Percentiles rank a stretch among this genome's conserved stretches.
Conservation (phyloP, 2,888 invertebrate species). For the Caenorhabditis zanzibari region DNA sequence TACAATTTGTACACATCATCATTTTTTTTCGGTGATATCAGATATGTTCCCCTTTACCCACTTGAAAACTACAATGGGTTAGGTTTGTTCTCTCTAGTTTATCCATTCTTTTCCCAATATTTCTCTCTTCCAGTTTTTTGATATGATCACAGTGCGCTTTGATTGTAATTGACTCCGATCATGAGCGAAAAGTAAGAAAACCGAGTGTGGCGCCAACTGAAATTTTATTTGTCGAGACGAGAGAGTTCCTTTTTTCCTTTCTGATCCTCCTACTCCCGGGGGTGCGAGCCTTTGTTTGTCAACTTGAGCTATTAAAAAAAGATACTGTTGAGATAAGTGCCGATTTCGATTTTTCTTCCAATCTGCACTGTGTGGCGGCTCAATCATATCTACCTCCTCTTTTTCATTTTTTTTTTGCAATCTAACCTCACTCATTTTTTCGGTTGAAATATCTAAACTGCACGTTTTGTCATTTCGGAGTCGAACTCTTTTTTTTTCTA, state of each 20-base stretch:
- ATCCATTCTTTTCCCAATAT: neutral
- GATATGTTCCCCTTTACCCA: slow-evolving; percentile 24
- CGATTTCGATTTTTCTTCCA: slow-evolving; percentile 53
- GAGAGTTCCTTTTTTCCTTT: slow-evolving; percentile 24
- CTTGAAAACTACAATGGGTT: slow-evolving; percentile 46
- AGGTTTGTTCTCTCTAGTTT: slow-evolving; percentile 36
- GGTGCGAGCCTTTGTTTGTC: slow-evolving; percentile 58
- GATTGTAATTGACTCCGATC: slow-evolving; percentile 9
- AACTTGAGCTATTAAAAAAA: slow-evolving; percentile 67
- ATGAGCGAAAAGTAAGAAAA: slow-evolving; percentile 13
- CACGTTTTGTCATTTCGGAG: slow-evolving; percentile 20
- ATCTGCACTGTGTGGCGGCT: slow-evolving; percentile 28
- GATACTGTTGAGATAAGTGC: slow-evolving; percentile 66
- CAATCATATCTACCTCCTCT: slow-evolving; percentile 48
- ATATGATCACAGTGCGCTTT: slow-evolving; percentile 10
- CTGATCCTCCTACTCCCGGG: slow-evolving; percentile 13
- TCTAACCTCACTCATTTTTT: slow-evolving; percentile 19
- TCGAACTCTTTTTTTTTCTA: neutral
- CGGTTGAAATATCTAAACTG: slow-evolving; percentile 20
- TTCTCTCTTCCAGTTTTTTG: neutral
- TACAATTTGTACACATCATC: neutral
- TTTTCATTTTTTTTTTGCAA: neutral
- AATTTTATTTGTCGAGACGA: slow-evolving; percentile 54
- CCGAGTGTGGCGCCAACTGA: slow-evolving; percentile 32
- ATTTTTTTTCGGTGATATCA: slow-evolving; percentile 24